Evolutionary conservation across 2,888 invertebrate genomes (phyloP).

Genomic region (Portevinia maculata): DNA sequence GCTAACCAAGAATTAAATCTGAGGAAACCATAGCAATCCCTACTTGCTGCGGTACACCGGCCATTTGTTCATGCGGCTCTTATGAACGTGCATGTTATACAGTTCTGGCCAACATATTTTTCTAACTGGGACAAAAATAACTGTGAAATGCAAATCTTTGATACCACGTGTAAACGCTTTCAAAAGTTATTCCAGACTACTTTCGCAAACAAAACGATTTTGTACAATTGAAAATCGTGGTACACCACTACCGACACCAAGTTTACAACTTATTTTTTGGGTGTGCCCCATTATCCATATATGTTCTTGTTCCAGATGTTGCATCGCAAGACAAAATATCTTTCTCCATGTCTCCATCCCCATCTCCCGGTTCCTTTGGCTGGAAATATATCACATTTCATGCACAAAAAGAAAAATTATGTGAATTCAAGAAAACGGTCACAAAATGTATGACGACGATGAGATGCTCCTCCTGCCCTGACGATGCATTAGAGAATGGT

Average conservation of each 20-base stretch:
- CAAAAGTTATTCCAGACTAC: conserved; percentile 30
- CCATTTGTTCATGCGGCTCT: neutral
- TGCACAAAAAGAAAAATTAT: conserved; percentile 19
- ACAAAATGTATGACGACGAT: conserved; percentile 38
- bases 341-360: neutral
- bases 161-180: conserved; percentile 11
- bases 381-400: conserved; percentile 35
- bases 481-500: conserved; percentile 8
- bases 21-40: neutral
- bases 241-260: neutral
- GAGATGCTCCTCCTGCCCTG: conserved; percentile 1
- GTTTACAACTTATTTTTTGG: neutral
- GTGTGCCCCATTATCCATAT: neutral
- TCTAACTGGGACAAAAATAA: conserved; percentile 3
- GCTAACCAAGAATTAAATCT: neutral
- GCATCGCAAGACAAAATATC: conserved; percentile 18
- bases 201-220: neutral
- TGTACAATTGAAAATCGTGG: conserved; percentile 16
- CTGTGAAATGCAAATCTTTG: conserved; percentile 24
- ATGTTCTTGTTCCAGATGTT: conserved; percentile 19
- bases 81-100: neutral
- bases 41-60: neutral
- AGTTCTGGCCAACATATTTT: neutral
- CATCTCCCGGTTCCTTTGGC: neutral
- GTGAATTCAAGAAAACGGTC: conserved; percentile 26